Evolutionary conservation across 2,888 invertebrate species (phyloP).

Genomic region (Mamestra brassicae): DNA sequence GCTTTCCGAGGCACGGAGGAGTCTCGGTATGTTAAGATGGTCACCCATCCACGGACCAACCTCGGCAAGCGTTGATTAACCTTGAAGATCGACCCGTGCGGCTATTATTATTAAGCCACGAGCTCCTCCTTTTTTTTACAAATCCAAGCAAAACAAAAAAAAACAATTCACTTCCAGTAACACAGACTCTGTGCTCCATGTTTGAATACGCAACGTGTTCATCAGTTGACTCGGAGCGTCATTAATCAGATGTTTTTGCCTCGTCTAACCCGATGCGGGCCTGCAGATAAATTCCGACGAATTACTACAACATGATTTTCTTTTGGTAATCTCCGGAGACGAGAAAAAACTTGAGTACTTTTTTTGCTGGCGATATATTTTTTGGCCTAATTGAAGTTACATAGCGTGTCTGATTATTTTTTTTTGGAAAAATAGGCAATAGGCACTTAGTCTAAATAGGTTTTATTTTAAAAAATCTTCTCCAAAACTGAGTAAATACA

Average conservation of each 20-base stretch:
- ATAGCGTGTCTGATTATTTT: slow-evolving; percentile 16
- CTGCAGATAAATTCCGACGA: slow-evolving; percentile 67
- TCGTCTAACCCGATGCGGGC: slow-evolving; percentile 58
- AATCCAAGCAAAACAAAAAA: neutral
- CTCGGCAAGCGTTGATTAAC: too few relatives aligned
- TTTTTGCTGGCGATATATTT: slow-evolving; percentile 37
- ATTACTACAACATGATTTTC: slow-evolving; percentile 68
- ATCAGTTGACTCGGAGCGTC: slow-evolving; percentile 69
- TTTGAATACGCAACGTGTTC: slow-evolving; percentile 74
- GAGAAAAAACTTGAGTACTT: slow-evolving; percentile 53
- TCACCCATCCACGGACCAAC: too few relatives aligned
- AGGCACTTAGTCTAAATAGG: neutral
- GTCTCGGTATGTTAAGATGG: too few relatives aligned
- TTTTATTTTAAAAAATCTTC: neutral
- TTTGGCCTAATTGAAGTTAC: slow-evolving; percentile 42
- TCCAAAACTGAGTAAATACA: neutral
- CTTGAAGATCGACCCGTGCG: too few relatives aligned
- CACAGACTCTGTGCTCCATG: slow-evolving; percentile 45
- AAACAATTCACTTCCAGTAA: slow-evolving; percentile 47
- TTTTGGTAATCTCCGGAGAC: slow-evolving; percentile 57
- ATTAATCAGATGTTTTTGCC: slow-evolving; percentile 82
- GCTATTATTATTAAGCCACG: too few relatives aligned
- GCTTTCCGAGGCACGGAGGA: too few relatives aligned
- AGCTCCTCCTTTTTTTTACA: too few relatives aligned
- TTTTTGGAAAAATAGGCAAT: neutral